phyloP scores from a whole-genome alignment of 1,140 invertebrate genomes.

The Wasmannia auropunctata region DNA sequence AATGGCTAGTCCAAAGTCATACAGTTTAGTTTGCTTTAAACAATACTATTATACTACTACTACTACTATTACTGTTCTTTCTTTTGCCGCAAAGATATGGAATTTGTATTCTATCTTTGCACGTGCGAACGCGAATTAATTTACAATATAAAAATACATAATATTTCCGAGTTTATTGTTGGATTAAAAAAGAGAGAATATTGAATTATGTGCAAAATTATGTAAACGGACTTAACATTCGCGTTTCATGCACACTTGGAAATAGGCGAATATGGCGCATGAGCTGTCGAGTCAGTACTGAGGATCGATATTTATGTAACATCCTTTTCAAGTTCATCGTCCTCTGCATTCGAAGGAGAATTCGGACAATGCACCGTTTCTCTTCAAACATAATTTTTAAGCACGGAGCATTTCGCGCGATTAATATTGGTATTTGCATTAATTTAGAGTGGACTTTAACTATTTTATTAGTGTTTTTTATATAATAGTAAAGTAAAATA shows the following conservation, averaged over 20 bases:
- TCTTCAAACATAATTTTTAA: not conserved
- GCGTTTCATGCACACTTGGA: not conserved
- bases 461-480: not conserved
- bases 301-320: constrained; percentile 68
- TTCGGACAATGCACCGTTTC: constrained; percentile 38
- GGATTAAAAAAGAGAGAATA: not conserved
- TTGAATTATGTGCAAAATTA: not conserved
- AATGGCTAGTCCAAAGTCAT: constrained; percentile 75
- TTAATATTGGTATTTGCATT: not conserved
- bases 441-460: not conserved
- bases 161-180: not conserved
- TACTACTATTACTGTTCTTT: not conserved
- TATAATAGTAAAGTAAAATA: not conserved
- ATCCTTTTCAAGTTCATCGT: constrained; percentile 70
- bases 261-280: constrained; percentile 59
- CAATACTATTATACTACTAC: not conserved
- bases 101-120: too few relatives aligned
- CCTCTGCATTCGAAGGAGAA: constrained; percentile 50
- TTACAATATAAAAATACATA: not conserved
- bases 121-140: too few relatives aligned
- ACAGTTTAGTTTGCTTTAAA: constrained; percentile 59
- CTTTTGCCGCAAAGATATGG: not conserved
- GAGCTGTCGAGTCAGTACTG: constrained; percentile 46
- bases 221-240: not conserved
- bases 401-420: not conserved